Percentiles rank a stretch among this genome's conserved stretches.
Conservation (phyloP, 2,797 vertebrate genomes). For the Scyliorhinus canicula region DNA sequence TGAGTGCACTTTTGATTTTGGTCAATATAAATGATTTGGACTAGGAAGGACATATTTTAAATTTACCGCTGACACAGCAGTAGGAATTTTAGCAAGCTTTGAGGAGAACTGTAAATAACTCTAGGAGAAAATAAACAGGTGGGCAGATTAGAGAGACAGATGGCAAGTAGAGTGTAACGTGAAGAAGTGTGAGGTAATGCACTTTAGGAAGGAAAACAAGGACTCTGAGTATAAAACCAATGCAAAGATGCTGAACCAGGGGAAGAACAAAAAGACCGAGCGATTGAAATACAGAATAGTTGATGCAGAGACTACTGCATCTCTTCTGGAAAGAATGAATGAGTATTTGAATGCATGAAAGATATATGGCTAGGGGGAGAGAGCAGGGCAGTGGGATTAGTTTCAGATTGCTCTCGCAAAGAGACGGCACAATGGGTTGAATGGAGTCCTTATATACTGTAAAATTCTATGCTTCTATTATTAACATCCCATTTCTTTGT, state of each 20-base stretch:
- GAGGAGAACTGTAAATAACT: neutral
- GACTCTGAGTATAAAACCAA: neutral
- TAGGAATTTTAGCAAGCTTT: neutral
- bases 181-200: neutral
- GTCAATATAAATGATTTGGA: neutral
- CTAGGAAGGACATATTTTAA: neutral
- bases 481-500: neutral
- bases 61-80: neutral
- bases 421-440: neutral
- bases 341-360: neutral
- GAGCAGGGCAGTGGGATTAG: constrained; percentile 5
- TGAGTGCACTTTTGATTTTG: neutral
- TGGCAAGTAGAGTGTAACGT: neutral
- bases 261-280: neutral
- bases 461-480: constrained; percentile 18
- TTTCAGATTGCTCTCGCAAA: constrained; percentile 14
- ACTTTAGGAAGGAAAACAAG: neutral
- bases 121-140: neutral
- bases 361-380: neutral
- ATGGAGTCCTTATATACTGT: constrained; percentile 5
- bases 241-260: neutral
- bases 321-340: constrained; percentile 9
- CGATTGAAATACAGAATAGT: neutral
- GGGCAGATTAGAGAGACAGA: neutral
- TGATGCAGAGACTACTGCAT: neutral